Conservation (phyloP, 2,888 invertebrate genomes). For the Drosophila formosana region DNA sequence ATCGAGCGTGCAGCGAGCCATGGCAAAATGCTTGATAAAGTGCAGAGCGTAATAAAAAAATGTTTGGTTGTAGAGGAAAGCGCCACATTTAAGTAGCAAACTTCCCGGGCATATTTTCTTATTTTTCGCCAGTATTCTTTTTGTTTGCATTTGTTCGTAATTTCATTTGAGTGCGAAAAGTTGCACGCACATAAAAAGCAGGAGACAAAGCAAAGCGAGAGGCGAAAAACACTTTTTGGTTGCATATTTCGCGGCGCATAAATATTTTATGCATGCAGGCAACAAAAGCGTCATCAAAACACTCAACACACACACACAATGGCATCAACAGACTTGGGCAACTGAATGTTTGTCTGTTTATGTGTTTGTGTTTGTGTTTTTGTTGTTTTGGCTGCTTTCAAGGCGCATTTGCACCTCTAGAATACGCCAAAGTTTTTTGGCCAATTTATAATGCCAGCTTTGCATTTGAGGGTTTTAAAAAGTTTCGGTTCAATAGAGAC, state of each 20-base stretch:
- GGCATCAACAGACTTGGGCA: slow-evolving; percentile 39
- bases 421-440: slow-evolving; percentile 62
- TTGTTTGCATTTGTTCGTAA: slow-evolving; percentile 66
- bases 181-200: slow-evolving; percentile 67
- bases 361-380: not conserved
- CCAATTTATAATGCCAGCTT: slow-evolving; percentile 63
- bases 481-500: slow-evolving; percentile 62
- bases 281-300: slow-evolving; percentile 74
- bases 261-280: slow-evolving; percentile 77
- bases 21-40: slow-evolving; percentile 83
- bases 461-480: slow-evolving; percentile 53
- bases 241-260: slow-evolving; percentile 77
- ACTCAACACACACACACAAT: slow-evolving; percentile 40
- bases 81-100: slow-evolving; percentile 78
- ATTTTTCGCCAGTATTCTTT: slow-evolving; percentile 27
- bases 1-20: slow-evolving; percentile 81
- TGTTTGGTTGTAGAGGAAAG: slow-evolving; percentile 39
- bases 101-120: slow-evolving; percentile 41
- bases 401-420: slow-evolving; percentile 72
- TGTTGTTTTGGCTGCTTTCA: slow-evolving; percentile 45
- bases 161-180: slow-evolving; percentile 82
- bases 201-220: slow-evolving; percentile 1
- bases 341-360: slow-evolving; percentile 6
- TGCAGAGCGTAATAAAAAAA: slow-evolving; percentile 66
- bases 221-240: slow-evolving; percentile 55